phyloP scores from a whole-genome alignment of 2,797 vertebrate genomes.

The Numenius phaeopus region DNA sequence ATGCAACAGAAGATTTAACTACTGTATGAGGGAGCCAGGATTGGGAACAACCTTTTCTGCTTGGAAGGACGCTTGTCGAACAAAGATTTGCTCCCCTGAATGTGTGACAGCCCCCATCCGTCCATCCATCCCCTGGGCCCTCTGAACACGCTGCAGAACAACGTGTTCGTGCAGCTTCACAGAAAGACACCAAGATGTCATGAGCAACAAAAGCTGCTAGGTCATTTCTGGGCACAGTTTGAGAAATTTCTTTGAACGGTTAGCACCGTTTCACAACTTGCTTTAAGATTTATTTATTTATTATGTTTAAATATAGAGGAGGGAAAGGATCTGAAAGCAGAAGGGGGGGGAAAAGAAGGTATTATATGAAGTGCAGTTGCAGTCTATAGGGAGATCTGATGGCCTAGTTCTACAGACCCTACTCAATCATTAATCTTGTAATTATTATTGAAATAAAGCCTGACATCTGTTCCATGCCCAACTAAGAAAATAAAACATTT shows the following conservation, averaged over 20 bases:
- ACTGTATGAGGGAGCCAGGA: rapidly evolving
- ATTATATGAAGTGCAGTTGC: neutral
- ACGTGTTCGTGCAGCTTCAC: rapidly evolving
- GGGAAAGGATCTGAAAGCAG: neutral
- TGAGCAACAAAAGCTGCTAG: neutral
- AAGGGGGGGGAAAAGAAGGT: no score
- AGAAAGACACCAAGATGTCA: neutral
- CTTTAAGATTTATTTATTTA: neutral
- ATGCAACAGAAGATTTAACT: neutral
- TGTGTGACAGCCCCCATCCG: neutral
- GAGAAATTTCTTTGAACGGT: neutral
- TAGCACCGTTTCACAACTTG: neutral
- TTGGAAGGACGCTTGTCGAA: neutral
- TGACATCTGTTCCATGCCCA: neutral
- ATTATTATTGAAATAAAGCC: neutral
- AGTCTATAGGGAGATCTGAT: neutral
- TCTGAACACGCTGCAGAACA: neutral
- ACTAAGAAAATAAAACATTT: neutral
- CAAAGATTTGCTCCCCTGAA: neutral
- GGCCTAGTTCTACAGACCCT: neutral
- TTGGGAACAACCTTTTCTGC: neutral
- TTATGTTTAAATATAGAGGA: neutral
- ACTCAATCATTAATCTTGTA: neutral
- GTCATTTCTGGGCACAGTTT: neutral
- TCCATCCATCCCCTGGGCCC: neutral